A percentile compares a stretch with the other conserved stretches of the same genome.
Evolutionary conservation across 2,888 invertebrate genomes (phyloP).

Genomic region (Trachelus iudaicus): DNA sequence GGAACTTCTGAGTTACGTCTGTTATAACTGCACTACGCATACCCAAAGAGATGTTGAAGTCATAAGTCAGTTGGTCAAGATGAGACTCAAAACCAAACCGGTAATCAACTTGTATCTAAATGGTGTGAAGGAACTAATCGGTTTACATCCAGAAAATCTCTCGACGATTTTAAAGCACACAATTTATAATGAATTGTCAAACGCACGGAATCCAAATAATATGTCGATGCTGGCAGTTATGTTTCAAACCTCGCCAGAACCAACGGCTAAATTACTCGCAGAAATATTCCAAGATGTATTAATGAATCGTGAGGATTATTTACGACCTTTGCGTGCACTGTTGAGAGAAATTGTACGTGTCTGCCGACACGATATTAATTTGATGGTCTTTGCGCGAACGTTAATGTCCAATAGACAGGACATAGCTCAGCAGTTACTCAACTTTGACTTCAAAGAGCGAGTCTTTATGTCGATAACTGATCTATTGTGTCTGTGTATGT

Average conservation of each 20-base stretch:
- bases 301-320: constrained; percentile 88
- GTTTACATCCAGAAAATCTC: constrained; percentile 85
- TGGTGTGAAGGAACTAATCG: constrained; percentile 91
- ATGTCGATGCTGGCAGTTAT: constrained; percentile 91
- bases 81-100: constrained; percentile 93
- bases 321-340: constrained; percentile 85
- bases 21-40: constrained; percentile 85
- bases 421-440: constrained; percentile 71
- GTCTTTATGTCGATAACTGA: constrained; percentile 87
- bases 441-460: constrained; percentile 81
- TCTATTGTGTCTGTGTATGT: constrained; percentile 85
- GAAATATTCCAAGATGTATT: constrained; percentile 89
- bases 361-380: constrained; percentile 82
- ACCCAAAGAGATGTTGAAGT: constrained; percentile 78
- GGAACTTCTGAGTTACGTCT: constrained; percentile 90
- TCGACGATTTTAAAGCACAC: constrained; percentile 89
- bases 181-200: constrained; percentile 94
- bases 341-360: constrained; percentile 90
- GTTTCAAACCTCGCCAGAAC: constrained; percentile 85
- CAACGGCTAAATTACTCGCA: constrained; percentile 84
- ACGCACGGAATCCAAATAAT: constrained; percentile 93
- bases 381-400: constrained; percentile 82
- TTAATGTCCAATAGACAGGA: constrained; percentile 77
- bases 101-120: constrained; percentile 89
- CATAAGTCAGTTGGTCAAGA: constrained; percentile 86